Conservation (phyloP, 2,888 invertebrate species). For the Alentia gelatinosa region DNA sequence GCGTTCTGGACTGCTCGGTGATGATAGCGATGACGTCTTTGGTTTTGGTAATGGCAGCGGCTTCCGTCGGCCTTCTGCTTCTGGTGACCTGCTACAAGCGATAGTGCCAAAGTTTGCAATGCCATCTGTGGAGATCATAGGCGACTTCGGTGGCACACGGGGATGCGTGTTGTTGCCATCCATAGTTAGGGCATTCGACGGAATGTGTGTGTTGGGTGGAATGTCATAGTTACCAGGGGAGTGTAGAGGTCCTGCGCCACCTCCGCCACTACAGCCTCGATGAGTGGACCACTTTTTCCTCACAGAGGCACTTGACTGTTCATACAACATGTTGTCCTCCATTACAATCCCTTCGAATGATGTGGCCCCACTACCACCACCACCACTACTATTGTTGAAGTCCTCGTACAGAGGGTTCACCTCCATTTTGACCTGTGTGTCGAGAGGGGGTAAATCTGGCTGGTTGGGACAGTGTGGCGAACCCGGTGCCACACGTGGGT, state of each 20-base stretch:
- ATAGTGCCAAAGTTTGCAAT: too few relatives aligned
- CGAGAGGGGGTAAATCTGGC: neutral
- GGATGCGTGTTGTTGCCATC: neutral
- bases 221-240: neutral
- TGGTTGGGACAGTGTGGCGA: neutral
- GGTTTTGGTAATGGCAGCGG: constrained; percentile 34
- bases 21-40: too few relatives aligned
- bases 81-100: neutral
- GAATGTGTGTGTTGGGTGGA: neutral
- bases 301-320: constrained; percentile 36
- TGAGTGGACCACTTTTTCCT: neutral
- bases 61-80: neutral
- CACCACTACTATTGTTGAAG: too few relatives aligned
- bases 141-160: neutral
- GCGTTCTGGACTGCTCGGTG: neutral
- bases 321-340: neutral
- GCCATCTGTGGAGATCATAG: constrained; percentile 21
- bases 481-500: neutral
- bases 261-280: neutral
- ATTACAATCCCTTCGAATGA: neutral
- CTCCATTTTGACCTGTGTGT: neutral
- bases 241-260: too few relatives aligned
- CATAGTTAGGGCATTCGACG: neutral
- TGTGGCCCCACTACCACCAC: neutral
- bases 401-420: constrained; percentile 17